These are phyloP conservation scores for Coelogynopora nodosa DNA, from an alignment of 2,888 invertebrate species.

Conservation along the genomic window DNA sequence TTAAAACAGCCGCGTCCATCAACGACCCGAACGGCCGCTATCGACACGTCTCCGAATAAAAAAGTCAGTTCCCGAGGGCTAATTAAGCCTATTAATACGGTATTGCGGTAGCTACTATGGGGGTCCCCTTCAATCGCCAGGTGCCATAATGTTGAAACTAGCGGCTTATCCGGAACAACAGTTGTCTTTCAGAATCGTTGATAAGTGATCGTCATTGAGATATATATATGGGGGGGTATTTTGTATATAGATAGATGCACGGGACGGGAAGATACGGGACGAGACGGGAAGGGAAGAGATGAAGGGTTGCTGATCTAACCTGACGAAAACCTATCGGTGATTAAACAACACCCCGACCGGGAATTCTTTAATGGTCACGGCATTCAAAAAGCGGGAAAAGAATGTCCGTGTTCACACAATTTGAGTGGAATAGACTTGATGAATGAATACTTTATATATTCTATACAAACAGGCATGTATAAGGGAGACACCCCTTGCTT, in stretches of 20 bases:
- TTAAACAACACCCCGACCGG: constrained; percentile 6
- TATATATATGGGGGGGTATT: no score
- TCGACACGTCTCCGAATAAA: not conserved
- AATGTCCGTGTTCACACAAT: no score
- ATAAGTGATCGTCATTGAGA: not conserved
- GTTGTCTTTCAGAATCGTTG: not conserved
- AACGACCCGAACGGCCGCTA: not conserved
- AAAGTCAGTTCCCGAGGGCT: not conserved
- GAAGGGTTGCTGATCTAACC: not conserved
- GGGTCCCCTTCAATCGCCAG: not conserved
- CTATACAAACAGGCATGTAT: no score
- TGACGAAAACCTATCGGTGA: not conserved
- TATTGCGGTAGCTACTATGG: not conserved
- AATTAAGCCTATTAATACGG: constrained; percentile 28
- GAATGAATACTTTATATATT: no score
- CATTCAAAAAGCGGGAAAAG: not conserved
- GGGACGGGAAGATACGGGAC: no score
- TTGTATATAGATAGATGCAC: not conserved
- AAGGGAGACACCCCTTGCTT: not conserved
- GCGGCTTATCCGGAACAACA: not conserved
- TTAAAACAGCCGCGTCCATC: not conserved
- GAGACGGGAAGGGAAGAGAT: no score
- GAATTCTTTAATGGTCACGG: not conserved
- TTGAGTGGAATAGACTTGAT: no score
- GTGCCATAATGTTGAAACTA: not conserved